A percentile compares a stretch with the other conserved stretches of the same genome.
Conservation (phyloP, 2,888 invertebrate species). For the Dioctria rufipes region DNA sequence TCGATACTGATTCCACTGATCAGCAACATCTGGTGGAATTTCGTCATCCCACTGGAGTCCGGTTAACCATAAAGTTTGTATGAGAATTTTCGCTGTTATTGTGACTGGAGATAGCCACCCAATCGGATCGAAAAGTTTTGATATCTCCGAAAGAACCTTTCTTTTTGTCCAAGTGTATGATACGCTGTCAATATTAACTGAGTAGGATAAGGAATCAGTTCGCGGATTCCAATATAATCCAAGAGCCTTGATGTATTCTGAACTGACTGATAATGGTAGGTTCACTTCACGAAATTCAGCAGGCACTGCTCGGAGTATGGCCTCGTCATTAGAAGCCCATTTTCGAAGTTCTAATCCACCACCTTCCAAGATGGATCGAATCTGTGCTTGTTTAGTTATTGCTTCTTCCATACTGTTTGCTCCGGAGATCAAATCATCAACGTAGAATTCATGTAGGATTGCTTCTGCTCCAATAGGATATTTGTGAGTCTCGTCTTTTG, state of each 20-base stretch:
- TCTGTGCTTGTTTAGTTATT: not conserved
- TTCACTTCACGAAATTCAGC: not conserved
- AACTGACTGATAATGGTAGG: not conserved
- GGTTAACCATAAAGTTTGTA: slow-evolving; percentile 1
- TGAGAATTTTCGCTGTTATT: not conserved
- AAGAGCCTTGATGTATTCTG: not conserved
- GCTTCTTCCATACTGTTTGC: not conserved
- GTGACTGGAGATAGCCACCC: not conserved
- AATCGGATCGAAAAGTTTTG: not conserved
- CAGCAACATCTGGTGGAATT: not conserved
- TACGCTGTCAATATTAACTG: not conserved
- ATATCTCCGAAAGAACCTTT: not conserved
- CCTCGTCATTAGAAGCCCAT: not conserved
- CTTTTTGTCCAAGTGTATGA: not conserved
- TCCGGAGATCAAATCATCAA: not conserved
- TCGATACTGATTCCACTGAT: too few relatives aligned
- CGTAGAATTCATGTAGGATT: not conserved
- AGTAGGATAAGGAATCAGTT: not conserved
- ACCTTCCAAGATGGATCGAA: not conserved
- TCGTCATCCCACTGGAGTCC: not conserved
- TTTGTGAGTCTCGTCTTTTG: not conserved
- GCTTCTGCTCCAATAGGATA: not conserved
- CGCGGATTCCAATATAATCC: not conserved
- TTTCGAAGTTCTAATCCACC: not conserved
- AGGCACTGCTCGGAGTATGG: not conserved